Base-by-base conservation (phyloP, 2,888 invertebrate genomes). In the Cartodere bifasciata region DNA sequence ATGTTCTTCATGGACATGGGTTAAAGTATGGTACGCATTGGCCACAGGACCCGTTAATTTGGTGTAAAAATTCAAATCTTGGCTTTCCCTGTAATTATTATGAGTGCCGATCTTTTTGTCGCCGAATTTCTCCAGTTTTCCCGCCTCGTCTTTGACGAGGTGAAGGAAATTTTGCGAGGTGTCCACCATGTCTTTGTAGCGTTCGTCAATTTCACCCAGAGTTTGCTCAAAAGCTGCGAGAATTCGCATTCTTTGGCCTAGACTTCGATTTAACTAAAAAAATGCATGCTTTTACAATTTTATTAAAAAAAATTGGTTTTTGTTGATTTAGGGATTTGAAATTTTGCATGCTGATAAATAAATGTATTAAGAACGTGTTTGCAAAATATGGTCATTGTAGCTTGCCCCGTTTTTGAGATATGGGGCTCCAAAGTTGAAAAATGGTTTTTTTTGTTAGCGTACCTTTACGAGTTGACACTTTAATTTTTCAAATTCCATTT, bases 71-170 rank as follows among this genome's bases (percentile, higher is more conserved):
- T 7, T 32, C 32, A 22, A 24, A 32, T 22, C 16, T 21, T 6
- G 31, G 21, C 32, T 28, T 3, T 32, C 13, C 4, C 4, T 9
- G 9, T 26, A 25, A 11, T 29, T 29, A 7, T 10, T 25, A 10
- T 33, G 26, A 2, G 36, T 36, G 4, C 34, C 36, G 9, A 26
- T 32, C 5, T 27, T 34, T 23, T 36, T 36, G 30, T 36, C 36
- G 15, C 33, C 31, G 16, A 15, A 29, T 10, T 30, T 28, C 13
- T 26, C 31, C 13, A 36, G 27, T 17, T 9, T 16, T 3, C 21
- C 14, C 7, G 30, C 28, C 16, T 25, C 32, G 7, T 17, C 13
- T 5, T 13, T 23, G 2, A 30, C 27, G 2, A 16, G 22, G 2
- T 21, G 4, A n/a, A 34, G 15, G 2, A 36, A 23, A 23, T 13